These are phyloP conservation scores for Autographa gamma DNA, from an alignment of 2,888 invertebrate genomes.

Conservation along the genomic window DNA sequence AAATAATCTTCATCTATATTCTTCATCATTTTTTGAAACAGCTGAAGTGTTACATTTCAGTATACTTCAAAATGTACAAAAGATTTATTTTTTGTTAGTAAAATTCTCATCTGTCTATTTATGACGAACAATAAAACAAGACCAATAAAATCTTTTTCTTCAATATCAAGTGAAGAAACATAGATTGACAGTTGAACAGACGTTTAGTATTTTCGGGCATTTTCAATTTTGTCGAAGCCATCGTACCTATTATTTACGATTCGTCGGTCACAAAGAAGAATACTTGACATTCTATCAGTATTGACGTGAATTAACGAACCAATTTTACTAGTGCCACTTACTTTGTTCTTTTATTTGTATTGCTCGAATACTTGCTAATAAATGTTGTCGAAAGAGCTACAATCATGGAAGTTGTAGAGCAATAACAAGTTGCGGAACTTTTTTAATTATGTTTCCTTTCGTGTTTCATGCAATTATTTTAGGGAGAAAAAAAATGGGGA, in stretches of 20 bases:
- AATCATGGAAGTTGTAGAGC: no score
- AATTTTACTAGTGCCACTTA: background rate
- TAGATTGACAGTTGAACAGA: slow-evolving; percentile 15
- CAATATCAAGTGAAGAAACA: background rate
- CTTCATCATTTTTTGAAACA: no score
- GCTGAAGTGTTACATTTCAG: no score
- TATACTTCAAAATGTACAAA: background rate
- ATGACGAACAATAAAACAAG: background rate
- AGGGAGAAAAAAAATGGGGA: no score
- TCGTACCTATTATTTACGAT: slow-evolving; percentile 16
- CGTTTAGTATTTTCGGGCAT: slow-evolving; percentile 14
- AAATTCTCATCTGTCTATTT: background rate
- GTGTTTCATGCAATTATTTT: no score
- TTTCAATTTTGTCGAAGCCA: slow-evolving; percentile 28
- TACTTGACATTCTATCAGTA: slow-evolving; percentile 20
- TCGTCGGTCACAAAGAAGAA: slow-evolving; percentile 17
- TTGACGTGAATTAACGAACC: slow-evolving; percentile 10
- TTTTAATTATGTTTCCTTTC: no score
- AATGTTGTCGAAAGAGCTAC: background rate
- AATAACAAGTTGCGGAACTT: no score
- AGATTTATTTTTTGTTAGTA: background rate
- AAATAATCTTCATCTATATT: no score
- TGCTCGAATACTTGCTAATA: background rate
- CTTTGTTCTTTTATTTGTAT: background rate
- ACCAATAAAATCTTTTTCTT: background rate